Conservation (phyloP, 2,113 vertebrate genomes). For the Todiramphus saurophagus region DNA sequence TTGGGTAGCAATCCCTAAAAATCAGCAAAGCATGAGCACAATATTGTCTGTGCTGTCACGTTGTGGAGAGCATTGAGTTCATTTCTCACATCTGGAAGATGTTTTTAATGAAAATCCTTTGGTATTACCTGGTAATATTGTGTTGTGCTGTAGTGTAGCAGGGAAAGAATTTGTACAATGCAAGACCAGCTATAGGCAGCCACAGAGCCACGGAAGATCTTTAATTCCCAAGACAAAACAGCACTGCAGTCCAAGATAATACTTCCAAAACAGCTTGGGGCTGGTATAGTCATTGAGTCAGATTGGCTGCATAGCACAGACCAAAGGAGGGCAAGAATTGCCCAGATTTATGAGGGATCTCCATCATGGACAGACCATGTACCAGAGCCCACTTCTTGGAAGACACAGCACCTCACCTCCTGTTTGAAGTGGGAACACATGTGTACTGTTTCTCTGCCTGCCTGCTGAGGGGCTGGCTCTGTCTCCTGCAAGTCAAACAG, state of each 20-base stretch:
- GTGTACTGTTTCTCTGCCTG: neutral
- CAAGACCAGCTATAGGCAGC: neutral
- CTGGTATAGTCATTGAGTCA: neutral
- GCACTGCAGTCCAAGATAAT: neutral
- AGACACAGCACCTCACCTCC: neutral
- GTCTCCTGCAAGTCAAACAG: neutral
- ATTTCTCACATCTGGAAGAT: neutral
- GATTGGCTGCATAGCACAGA: neutral
- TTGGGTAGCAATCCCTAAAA: neutral
- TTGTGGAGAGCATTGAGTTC: neutral
- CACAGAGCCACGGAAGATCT: neutral
- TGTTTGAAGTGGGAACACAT: fast-evolving
- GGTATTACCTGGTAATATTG: neutral
- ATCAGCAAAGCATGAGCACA: neutral
- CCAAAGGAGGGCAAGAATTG: neutral
- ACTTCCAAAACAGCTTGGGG: neutral
- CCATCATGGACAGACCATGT: neutral
- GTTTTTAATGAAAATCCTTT: neutral
- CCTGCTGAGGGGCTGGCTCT: neutral
- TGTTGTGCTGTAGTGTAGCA: neutral
- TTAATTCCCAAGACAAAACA: neutral
- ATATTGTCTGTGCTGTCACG: neutral
- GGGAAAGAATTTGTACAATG: neutral
- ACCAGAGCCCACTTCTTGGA: neutral
- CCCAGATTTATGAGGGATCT: neutral